phyloP scores from a whole-genome alignment of 2,888 invertebrate species.

The Parelbella ahira region DNA sequence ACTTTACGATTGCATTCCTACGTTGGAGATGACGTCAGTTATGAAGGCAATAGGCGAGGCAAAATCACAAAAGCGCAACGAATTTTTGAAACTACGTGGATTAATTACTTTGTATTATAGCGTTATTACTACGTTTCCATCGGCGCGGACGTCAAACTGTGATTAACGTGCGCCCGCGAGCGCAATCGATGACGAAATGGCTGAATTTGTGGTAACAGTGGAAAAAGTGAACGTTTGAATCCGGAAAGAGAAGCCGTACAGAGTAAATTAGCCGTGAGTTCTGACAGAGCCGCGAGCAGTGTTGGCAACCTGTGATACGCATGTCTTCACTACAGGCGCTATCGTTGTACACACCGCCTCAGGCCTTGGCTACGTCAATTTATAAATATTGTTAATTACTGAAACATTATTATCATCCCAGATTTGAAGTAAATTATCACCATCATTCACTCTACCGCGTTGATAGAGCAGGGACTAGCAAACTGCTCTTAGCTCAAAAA shows the following conservation, averaged over 20 bases:
- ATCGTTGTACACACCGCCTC: too few relatives aligned
- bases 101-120: constrained; percentile 11
- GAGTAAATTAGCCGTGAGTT: constrained; percentile 25
- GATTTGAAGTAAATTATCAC: too few relatives aligned
- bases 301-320: constrained; percentile 3
- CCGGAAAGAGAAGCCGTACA: constrained; percentile 19
- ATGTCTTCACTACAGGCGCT: neutral
- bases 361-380: too few relatives aligned
- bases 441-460: too few relatives aligned
- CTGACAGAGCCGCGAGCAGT: constrained; percentile 5
- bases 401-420: too few relatives aligned
- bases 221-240: constrained; percentile 21
- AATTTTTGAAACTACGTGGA: constrained; percentile 7
- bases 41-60: constrained; percentile 9
- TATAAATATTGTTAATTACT: too few relatives aligned
- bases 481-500: too few relatives aligned
- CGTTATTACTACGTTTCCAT: neutral
- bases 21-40: constrained; percentile 10
- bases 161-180: constrained; percentile 7
- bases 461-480: too few relatives aligned
- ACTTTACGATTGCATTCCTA: constrained; percentile 3
- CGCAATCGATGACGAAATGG: constrained; percentile 22
- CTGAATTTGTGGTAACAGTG: constrained; percentile 12
- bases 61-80: constrained; percentile 11
- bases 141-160: constrained; percentile 10